phyloP scores from a whole-genome alignment of 2,797 vertebrate genomes.

The Tachyglossus aculeatus region DNA sequence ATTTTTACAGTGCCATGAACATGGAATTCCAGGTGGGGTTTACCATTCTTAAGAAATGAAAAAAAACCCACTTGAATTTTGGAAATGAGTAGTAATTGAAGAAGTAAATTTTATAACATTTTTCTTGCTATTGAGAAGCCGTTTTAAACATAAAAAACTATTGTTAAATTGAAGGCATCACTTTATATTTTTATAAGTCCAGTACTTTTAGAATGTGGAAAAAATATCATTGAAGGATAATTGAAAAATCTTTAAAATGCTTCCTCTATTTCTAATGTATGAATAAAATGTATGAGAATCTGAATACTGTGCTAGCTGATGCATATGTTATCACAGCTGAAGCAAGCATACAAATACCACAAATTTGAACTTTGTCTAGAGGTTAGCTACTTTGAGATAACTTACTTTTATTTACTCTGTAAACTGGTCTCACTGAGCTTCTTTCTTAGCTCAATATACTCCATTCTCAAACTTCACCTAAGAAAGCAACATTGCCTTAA shows the following conservation, averaged over 20 bases:
- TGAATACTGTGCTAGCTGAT: background rate
- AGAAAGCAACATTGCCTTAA: no score
- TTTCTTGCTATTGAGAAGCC: conserved; percentile 13
- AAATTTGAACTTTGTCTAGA: background rate
- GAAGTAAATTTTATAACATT: background rate
- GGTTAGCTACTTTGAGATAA: background rate
- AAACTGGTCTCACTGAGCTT: background rate
- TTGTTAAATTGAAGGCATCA: background rate
- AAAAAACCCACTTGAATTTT: conserved; percentile 2
- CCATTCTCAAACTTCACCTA: no score
- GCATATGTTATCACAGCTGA: background rate
- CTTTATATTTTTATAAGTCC: background rate
- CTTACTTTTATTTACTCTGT: background rate
- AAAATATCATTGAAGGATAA: background rate
- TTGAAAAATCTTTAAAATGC: background rate
- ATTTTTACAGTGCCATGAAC: background rate
- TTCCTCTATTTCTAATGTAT: conserved; percentile 25
- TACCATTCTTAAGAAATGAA: background rate
- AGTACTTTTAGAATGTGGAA: conserved; percentile 1
- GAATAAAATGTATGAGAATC: conserved; percentile 24
- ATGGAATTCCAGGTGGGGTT: conserved; percentile 24
- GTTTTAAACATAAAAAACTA: conserved; percentile 9
- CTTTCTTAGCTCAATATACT: no score
- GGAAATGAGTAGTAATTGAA: background rate
- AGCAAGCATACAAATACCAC: background rate